Base-by-base conservation (phyloP, 2,113 vertebrate species). In the Rhea americana region DNA sequence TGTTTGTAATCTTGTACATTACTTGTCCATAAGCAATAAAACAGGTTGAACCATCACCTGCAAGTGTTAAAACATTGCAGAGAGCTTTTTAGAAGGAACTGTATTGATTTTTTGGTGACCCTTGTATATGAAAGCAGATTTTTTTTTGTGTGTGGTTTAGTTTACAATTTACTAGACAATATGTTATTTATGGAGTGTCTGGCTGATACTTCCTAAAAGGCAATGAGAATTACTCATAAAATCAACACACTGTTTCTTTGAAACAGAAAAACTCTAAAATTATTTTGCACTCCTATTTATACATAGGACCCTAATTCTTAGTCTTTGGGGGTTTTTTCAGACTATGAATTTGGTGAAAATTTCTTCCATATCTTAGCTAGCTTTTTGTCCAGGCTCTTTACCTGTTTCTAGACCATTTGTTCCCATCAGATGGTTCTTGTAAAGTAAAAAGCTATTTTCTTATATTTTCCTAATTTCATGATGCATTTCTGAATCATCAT, bases 11-110 rank as follows among this genome's bases (percentile, higher is more conserved):
- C 41, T 41, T 35, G 10, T 21, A 18, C 0, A 0, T 32, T 37
- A 8, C 6, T 89, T 92, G 66, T 85, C 78, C 67, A 55, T 62
- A 85, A 82, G 58, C 45, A 0, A 0, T 66, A 85, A 35, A 35
- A 76, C n/a, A 74, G 79, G 37, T 28, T 93, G 94, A 94, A 94
- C 91, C 75, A 71, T 93, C 84, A 91, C 92, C 82, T 82, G 9
- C 20, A 74, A 74, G 89, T 0, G 48, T 77, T 89, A 89, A 92
- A 93, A 85, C 82, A 77, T 11, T 50, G n/a, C 37, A 80, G 30
- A 88, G 32, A 73, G 71, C 48, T 77, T 90, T 94, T 79, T 58
- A 63, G 50, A 91, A 55, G 37, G 37, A 87, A 14, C 32, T 73
- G 1, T 82, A 92, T 91, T 63, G 94, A 95, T 93, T 94, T 93